phyloP scores from a whole-genome alignment of 2,888 invertebrate species.

The Drosophila meridionalis region DNA sequence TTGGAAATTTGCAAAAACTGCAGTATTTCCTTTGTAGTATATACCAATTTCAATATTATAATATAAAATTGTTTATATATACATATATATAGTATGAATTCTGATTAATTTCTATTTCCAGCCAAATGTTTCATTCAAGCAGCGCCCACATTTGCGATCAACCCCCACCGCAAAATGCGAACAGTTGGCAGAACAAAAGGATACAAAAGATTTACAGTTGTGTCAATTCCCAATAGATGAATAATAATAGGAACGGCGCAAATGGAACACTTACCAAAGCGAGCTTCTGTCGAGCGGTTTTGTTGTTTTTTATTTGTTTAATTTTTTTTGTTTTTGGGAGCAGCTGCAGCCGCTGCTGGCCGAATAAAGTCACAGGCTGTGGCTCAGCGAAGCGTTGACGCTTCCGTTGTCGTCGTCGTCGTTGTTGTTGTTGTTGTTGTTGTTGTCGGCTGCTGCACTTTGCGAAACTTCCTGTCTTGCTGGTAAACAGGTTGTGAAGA shows the following conservation, averaged over 20 bases:
- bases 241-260: background rate
- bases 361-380: slow-evolving; percentile 41
- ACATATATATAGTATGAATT: background rate
- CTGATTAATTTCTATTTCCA: background rate
- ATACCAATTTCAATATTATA: background rate
- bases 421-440: slow-evolving; percentile 29
- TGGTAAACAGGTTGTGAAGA: slow-evolving; percentile 64
- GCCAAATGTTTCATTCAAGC: background rate
- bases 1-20: background rate
- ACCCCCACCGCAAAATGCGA: slow-evolving; percentile 27
- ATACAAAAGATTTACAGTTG: slow-evolving; percentile 38
- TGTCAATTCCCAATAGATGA: slow-evolving; percentile 27
- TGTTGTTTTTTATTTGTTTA: slow-evolving; percentile 7
- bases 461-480: slow-evolving; percentile 74
- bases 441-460: slow-evolving; percentile 70
- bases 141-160: slow-evolving; percentile 8
- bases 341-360: slow-evolving; percentile 61
- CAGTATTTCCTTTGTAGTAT: background rate
- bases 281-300: slow-evolving; percentile 42
- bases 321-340: slow-evolving; percentile 31
- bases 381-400: slow-evolving; percentile 59
- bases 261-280: slow-evolving; percentile 51
- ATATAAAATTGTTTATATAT: background rate
- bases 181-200: slow-evolving; percentile 40
- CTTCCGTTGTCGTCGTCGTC: slow-evolving; percentile 50